These are phyloP conservation scores for Eurois occulta DNA, from an alignment of 2,888 invertebrate species.

Conservation along the genomic window DNA sequence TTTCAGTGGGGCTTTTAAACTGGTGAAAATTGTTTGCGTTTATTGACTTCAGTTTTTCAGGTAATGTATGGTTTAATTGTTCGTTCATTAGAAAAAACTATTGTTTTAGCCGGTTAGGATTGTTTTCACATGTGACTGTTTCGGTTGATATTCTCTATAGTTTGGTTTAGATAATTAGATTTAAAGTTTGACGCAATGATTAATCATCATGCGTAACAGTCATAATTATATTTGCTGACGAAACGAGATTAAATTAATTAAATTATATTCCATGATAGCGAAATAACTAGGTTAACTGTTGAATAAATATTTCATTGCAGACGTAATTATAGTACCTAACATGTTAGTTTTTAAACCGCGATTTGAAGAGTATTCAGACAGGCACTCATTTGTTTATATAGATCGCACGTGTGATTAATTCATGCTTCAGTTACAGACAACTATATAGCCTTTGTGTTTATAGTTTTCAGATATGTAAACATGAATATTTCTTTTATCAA, in stretches of 20 bases:
- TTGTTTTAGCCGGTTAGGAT: neutral
- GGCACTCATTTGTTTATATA: constrained; percentile 23
- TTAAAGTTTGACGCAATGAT: neutral
- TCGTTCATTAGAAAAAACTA: neutral
- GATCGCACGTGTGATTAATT: neutral
- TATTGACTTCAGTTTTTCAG: constrained; percentile 74
- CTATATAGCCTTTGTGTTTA: neutral
- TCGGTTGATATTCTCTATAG: neutral
- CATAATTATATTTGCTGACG: neutral
- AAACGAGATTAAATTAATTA: constrained; percentile 9
- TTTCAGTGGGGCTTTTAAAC: constrained; percentile 67
- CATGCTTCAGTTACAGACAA: neutral
- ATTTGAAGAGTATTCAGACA: neutral
- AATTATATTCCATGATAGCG: constrained; percentile 15
- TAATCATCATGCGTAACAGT: neutral
- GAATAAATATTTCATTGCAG: constrained; percentile 7
- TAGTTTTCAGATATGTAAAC: neutral
- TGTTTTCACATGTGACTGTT: constrained; percentile 19
- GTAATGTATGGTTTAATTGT: constrained; percentile 62
- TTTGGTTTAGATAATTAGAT: neutral
- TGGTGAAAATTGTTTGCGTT: constrained; percentile 66
- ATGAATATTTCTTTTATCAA: neutral
- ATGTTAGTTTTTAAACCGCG: neutral
- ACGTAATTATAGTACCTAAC: constrained; percentile 5
- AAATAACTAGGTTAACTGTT: constrained; percentile 14